Evolutionary conservation across 2,888 invertebrate genomes (phyloP).

Genomic region (Apamea crenata): DNA sequence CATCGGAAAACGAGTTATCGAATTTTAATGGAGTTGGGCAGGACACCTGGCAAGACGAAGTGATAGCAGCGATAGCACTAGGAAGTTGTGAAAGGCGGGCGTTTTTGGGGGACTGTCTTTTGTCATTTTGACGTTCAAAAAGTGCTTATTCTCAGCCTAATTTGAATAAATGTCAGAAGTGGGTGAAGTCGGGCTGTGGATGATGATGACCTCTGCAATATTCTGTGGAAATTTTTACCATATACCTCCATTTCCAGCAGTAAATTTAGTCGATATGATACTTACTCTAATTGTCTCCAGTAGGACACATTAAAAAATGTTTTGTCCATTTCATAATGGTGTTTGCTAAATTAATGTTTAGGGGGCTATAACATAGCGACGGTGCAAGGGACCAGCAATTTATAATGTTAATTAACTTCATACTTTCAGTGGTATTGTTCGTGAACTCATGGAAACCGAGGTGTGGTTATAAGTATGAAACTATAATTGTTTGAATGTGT

Average conservation of each 20-base stretch:
- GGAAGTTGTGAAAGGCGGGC: too few species aligned
- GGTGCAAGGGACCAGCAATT: neutral
- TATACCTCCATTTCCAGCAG: neutral
- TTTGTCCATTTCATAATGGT: conserved; percentile 22
- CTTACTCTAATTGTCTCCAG: neutral
- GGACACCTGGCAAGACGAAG: too few species aligned
- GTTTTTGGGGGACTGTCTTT: too few species aligned
- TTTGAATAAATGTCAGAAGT: too few species aligned
- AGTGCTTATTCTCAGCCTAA: too few species aligned
- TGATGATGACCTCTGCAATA: neutral
- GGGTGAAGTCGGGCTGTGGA: neutral
- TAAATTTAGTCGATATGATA: neutral
- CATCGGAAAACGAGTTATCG: too few species aligned
- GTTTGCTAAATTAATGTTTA: conserved; percentile 33
- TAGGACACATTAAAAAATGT: conserved; percentile 5
- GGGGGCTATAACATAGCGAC: conserved; percentile 12
- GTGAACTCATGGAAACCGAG: conserved; percentile 17
- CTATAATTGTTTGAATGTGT: neutral
- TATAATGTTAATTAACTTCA: conserved; percentile 37
- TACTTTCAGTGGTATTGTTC: conserved; percentile 23
- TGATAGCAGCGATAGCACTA: too few species aligned
- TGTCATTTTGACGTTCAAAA: too few species aligned
- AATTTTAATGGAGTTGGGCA: neutral
- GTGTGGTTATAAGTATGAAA: conserved; percentile 23
- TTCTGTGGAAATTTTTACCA: neutral